phyloP scores from a whole-genome alignment of 2,888 invertebrate species.

The Perizoma flavofasciatum region DNA sequence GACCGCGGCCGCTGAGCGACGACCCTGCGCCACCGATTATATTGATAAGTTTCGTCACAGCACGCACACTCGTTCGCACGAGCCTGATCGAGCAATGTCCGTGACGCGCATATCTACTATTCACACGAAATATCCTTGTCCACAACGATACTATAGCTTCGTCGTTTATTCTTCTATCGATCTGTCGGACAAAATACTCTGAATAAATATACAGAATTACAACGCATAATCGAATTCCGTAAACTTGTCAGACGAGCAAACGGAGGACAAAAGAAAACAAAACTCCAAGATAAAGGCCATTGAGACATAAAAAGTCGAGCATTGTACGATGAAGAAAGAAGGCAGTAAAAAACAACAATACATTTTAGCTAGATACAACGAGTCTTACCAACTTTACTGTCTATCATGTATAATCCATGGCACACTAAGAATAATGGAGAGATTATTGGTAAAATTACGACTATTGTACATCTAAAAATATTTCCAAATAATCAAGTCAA shows the following conservation, averaged over 20 bases:
- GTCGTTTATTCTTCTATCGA: slow-evolving; percentile 74
- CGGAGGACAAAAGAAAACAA: slow-evolving; percentile 82
- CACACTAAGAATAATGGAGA: slow-evolving; percentile 57
- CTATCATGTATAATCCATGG: slow-evolving; percentile 74
- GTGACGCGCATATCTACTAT: slow-evolving; percentile 75
- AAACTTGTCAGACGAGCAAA: slow-evolving; percentile 71
- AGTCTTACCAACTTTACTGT: slow-evolving; percentile 63
- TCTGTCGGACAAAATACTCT: slow-evolving; percentile 75
- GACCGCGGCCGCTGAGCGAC: slow-evolving; percentile 31
- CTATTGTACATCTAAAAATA: slow-evolving; percentile 80
- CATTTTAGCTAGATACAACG: slow-evolving; percentile 40
- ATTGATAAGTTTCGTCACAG: slow-evolving; percentile 54
- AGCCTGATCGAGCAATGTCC: slow-evolving; percentile 63
- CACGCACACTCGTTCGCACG: slow-evolving; percentile 61
- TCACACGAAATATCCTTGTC: slow-evolving; percentile 66
- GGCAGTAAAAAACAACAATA: slow-evolving; percentile 49
- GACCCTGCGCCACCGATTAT: slow-evolving; percentile 40
- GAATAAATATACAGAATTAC: slow-evolving; percentile 63
- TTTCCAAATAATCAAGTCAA: slow-evolving; percentile 65
- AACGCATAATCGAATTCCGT: slow-evolving; percentile 59
- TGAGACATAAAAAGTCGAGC: slow-evolving; percentile 80
- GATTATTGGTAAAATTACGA: slow-evolving; percentile 60
- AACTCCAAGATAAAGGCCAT: slow-evolving; percentile 81
- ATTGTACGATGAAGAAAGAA: slow-evolving; percentile 63
- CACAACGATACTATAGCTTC: slow-evolving; percentile 72